Conservation (phyloP, 1,140 invertebrate species). For the Anastrepha ludens region DNA sequence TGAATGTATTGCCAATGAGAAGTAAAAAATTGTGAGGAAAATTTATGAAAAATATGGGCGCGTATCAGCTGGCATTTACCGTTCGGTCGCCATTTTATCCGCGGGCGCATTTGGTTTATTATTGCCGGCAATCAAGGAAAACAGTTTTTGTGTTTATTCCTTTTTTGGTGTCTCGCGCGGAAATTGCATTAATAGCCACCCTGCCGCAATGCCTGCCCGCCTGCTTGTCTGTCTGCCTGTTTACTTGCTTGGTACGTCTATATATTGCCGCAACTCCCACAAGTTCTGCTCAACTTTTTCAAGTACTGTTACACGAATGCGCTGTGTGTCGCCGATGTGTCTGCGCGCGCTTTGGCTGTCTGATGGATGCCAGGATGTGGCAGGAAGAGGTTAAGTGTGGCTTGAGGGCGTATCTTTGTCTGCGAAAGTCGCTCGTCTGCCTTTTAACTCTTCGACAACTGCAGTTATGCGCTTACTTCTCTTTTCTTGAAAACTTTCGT, state of each 20-base stretch:
- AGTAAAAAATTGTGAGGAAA: background rate
- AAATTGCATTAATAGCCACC: slow-evolving; percentile 38
- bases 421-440: slow-evolving; percentile 10
- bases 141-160: background rate
- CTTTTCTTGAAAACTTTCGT: background rate
- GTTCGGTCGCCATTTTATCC: background rate
- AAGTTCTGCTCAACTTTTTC: background rate
- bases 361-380: background rate
- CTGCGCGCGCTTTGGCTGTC: background rate
- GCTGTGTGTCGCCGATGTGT: background rate
- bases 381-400: slow-evolving; percentile 50
- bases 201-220: background rate
- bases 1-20: background rate
- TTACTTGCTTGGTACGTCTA: background rate
- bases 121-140: background rate
- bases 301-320: background rate
- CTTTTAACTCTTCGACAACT: slow-evolving; percentile 39
- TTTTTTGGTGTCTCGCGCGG: slow-evolving; percentile 40
- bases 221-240: background rate
- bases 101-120: background rate
- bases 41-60: slow-evolving; percentile 18
- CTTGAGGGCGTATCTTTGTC: slow-evolving; percentile 26
- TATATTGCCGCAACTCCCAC: background rate
- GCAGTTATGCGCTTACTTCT: background rate
- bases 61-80: background rate